Conservation (phyloP, 1,140 invertebrate species). For the Megalonaias nervosa region DNA sequence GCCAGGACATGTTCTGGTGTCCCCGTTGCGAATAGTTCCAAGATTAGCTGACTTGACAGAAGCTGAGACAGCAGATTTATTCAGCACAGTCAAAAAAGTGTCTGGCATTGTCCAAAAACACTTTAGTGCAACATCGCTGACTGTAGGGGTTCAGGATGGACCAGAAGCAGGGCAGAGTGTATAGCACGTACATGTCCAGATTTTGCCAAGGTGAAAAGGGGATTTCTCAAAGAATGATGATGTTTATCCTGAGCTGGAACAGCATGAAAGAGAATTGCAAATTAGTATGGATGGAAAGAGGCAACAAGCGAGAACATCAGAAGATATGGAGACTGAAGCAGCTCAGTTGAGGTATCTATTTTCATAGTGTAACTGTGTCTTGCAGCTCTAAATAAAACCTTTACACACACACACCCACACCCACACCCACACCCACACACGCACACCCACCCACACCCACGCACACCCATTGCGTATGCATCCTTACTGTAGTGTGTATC, state of each 20-base stretch:
- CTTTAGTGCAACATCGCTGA: conserved; percentile 80
- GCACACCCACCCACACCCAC: too few species aligned
- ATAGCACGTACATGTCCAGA: conserved; percentile 89
- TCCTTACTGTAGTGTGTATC: too few species aligned
- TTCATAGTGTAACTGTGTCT: too few species aligned
- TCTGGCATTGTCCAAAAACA: conserved; percentile 81
- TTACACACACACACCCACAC: too few species aligned
- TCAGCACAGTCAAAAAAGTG: conserved; percentile 79
- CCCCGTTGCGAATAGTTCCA: conserved; percentile 77
- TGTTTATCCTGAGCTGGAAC: conserved; percentile 76
- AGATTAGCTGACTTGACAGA: conserved; percentile 80
- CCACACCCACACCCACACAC: too few species aligned
- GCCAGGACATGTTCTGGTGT: conserved; percentile 88
- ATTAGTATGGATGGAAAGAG: conserved; percentile 9
- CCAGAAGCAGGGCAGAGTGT: conserved; percentile 90
- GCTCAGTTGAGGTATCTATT: conserved; percentile 2
- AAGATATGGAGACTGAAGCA: conserved; percentile 29
- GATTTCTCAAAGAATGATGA: conserved; percentile 87
- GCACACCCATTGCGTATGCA: too few species aligned
- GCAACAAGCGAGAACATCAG: conserved; percentile 5
- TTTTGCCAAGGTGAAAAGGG: conserved; percentile 82
- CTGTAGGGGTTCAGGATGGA: conserved; percentile 88
- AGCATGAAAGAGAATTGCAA: conserved; percentile 22
- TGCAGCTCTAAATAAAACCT: too few species aligned
- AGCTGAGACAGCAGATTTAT: conserved; percentile 87